Evolutionary conservation across 23 tunicate genomes (phyloP).

Genomic region (Ciona savignyi): DNA sequence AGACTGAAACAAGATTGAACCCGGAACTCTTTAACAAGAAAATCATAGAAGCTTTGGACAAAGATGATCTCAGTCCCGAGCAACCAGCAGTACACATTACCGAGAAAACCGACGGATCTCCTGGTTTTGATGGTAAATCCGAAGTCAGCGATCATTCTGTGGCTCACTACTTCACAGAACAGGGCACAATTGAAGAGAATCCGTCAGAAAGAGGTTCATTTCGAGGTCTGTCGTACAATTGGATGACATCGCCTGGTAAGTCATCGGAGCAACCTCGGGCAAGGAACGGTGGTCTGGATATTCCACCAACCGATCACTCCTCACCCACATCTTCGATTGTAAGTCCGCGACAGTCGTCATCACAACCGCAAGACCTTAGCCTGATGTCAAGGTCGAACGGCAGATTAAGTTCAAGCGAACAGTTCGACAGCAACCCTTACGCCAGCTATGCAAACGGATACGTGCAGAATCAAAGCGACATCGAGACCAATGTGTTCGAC

Average conservation of each 20-base stretch:
- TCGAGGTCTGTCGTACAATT: slow-evolving; percentile 14
- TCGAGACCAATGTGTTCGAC: neutral
- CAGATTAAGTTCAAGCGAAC: slow-evolving; percentile 16
- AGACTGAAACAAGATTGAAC: neutral
- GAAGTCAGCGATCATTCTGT: slow-evolving; percentile 8
- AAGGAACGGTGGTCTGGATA: neutral
- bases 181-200: neutral
- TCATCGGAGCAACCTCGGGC: neutral
- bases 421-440: neutral
- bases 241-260: slow-evolving; percentile 25
- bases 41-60: neutral
- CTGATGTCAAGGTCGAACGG: slow-evolving; percentile 11
- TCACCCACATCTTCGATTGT: slow-evolving; percentile 17
- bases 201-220: neutral
- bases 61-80: neutral
- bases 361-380: slow-evolving; percentile 22
- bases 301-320: slow-evolving; percentile 11
- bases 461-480: neutral
- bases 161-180: slow-evolving; percentile 4
- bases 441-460: slow-evolving; percentile 7
- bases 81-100: neutral
- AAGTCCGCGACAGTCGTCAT: slow-evolving; percentile 13
- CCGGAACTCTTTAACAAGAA: slow-evolving; percentile 6
- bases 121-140: neutral
- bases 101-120: neutral